Evolutionary conservation across 2,888 invertebrate species (phyloP).

Genomic region (Sclerodermus sp.): DNA sequence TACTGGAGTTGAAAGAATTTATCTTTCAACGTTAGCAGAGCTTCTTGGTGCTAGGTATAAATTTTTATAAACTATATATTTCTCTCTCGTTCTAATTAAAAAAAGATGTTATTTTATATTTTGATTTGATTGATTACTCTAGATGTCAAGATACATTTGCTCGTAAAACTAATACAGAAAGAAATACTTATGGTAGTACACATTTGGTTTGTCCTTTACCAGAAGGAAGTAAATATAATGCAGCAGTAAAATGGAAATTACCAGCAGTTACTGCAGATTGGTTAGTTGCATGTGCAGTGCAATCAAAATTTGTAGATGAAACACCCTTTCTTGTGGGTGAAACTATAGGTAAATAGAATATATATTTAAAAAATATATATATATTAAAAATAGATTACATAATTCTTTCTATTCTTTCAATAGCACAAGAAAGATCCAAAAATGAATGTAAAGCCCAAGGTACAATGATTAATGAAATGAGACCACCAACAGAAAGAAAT

Average conservation of each 20-base stretch:
- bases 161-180: slow-evolving; percentile 59
- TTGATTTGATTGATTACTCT: neutral
- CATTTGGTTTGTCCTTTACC: slow-evolving; percentile 77
- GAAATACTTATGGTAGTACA: slow-evolving; percentile 68
- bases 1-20: slow-evolving; percentile 71
- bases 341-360: slow-evolving; percentile 46
- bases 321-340: slow-evolving; percentile 65
- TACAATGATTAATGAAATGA: slow-evolving; percentile 11
- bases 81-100: too few species aligned
- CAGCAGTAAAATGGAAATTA: slow-evolving; percentile 82
- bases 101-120: too few species aligned
- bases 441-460: neutral
- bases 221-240: slow-evolving; percentile 78
- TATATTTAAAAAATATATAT: neutral
- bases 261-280: slow-evolving; percentile 79
- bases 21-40: slow-evolving; percentile 70
- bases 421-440: slow-evolving; percentile 15
- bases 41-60: slow-evolving; percentile 72
- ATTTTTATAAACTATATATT: slow-evolving; percentile 38
- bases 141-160: slow-evolving; percentile 71
- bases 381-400: neutral
- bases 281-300: slow-evolving; percentile 71
- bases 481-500: slow-evolving; percentile 18
- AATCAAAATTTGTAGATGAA: slow-evolving; percentile 63
- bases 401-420: neutral